phyloP scores from a whole-genome alignment of 2,888 invertebrate species.

The Athalia circularis region DNA sequence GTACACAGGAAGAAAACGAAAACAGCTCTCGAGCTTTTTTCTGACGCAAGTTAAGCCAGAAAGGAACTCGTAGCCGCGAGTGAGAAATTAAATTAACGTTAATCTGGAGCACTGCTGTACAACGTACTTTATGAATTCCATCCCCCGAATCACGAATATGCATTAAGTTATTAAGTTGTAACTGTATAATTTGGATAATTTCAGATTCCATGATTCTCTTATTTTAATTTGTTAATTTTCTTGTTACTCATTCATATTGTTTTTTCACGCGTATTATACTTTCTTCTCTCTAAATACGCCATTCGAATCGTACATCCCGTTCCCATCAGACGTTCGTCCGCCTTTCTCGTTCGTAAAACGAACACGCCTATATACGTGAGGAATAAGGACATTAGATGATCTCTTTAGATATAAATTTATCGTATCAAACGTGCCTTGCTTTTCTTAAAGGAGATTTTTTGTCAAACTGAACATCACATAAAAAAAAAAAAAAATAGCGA shows the following conservation, averaged over 20 bases:
- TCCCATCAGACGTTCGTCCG: no score
- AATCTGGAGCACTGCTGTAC: constrained; percentile 66
- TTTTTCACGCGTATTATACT: no score
- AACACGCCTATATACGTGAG: no score
- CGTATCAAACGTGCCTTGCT: not conserved
- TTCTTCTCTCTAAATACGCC: no score
- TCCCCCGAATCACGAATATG: constrained; percentile 44
- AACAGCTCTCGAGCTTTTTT: not conserved
- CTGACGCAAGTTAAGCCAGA: no score
- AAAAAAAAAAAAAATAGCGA: no score
- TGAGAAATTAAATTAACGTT: constrained; percentile 71
- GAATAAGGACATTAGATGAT: not conserved
- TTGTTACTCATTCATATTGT: no score
- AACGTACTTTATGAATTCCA: constrained; percentile 53
- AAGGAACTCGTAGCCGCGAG: constrained; percentile 66
- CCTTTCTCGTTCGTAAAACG: no score
- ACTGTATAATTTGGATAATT: constrained; percentile 68
- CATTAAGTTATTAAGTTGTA: constrained; percentile 12
- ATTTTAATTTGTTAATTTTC: no score
- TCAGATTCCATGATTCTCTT: constrained; percentile 58
- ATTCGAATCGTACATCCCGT: no score
- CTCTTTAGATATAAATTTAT: constrained; percentile 1
- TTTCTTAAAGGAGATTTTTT: not conserved
- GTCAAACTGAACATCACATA: no score
- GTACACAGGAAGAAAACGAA: no score